Evolutionary conservation across 1,140 invertebrate genomes (phyloP).

Genomic region (Lordiphosa stackelbergi): DNA sequence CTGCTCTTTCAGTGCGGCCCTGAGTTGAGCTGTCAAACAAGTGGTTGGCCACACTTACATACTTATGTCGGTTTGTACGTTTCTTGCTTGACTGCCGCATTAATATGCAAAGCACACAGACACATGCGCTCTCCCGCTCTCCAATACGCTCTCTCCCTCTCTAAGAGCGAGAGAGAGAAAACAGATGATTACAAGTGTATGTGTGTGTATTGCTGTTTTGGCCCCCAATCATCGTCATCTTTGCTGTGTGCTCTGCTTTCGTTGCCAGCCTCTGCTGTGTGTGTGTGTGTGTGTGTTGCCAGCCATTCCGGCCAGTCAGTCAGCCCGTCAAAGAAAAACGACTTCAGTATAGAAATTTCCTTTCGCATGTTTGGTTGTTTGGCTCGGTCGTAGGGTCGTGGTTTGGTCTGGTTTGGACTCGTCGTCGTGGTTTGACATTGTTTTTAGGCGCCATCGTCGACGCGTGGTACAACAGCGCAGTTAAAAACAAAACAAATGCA

Average conservation of each 20-base stretch:
- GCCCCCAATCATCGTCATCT: slow-evolving; percentile 51
- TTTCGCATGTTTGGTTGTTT: slow-evolving; percentile 58
- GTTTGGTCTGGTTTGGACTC: slow-evolving; percentile 31
- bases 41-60: slow-evolving; percentile 44
- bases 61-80: slow-evolving; percentile 6
- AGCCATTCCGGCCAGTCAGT: slow-evolving; percentile 39
- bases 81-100: slow-evolving; percentile 35
- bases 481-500: slow-evolving; percentile 23
- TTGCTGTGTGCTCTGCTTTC: slow-evolving; percentile 41
- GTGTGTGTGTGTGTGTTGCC: slow-evolving; percentile 25
- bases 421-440: slow-evolving; percentile 41
- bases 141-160: background rate
- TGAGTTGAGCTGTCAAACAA: slow-evolving; percentile 53
- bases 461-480: slow-evolving; percentile 28
- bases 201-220: too few relatives aligned
- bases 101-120: slow-evolving; percentile 56
- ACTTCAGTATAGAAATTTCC: slow-evolving; percentile 66
- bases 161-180: slow-evolving; percentile 4
- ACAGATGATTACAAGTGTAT: slow-evolving; percentile 6
- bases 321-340: slow-evolving; percentile 55
- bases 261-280: slow-evolving; percentile 24
- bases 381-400: slow-evolving; percentile 37
- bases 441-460: slow-evolving; percentile 43
- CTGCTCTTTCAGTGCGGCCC: background rate
- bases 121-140: slow-evolving; percentile 14